A percentile compares a stretch with the other conserved stretches of the same genome.
Evolutionary conservation across 1,140 invertebrate species (phyloP).

Genomic region (Philopotamus ludificatus): DNA sequence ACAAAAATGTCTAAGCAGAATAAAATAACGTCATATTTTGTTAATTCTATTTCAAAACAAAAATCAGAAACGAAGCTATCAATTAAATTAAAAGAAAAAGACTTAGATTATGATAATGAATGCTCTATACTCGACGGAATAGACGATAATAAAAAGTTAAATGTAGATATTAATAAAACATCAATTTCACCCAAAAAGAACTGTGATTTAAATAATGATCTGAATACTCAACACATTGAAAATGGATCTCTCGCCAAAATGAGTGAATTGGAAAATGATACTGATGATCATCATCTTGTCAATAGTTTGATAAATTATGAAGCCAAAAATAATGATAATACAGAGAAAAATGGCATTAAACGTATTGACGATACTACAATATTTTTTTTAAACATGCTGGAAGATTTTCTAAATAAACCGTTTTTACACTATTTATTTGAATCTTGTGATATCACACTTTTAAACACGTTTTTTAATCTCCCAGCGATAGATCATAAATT

Average conservation of each 20-base stretch:
- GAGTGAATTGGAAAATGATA: neutral
- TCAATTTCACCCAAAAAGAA: too few relatives aligned
- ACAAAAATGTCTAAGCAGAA: slow-evolving; percentile 18
- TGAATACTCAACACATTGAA: neutral
- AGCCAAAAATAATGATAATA: neutral
- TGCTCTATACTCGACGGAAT: too few relatives aligned
- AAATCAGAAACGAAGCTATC: too few relatives aligned
- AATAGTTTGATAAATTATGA: neutral
- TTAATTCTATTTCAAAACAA: neutral
- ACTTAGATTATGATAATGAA: too few relatives aligned
- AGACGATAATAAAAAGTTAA: too few relatives aligned
- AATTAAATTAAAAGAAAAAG: too few relatives aligned
- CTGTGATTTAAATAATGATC: neutral
- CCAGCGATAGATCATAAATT: slow-evolving; percentile 9
- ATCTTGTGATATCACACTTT: slow-evolving; percentile 8
- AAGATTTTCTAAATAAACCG: slow-evolving; percentile 14
- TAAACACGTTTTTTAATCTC: slow-evolving; percentile 14
- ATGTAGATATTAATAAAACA: too few relatives aligned
- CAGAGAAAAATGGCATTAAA: neutral
- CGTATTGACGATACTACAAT: slow-evolving; percentile 14
- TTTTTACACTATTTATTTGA: slow-evolving; percentile 31
- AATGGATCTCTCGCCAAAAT: neutral
- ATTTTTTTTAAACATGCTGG: slow-evolving; percentile 28
- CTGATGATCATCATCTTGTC: neutral
- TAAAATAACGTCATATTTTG: slow-evolving; percentile 33